phyloP scores from a whole-genome alignment of 2,113 vertebrate species.

The Caracal caracal region DNA sequence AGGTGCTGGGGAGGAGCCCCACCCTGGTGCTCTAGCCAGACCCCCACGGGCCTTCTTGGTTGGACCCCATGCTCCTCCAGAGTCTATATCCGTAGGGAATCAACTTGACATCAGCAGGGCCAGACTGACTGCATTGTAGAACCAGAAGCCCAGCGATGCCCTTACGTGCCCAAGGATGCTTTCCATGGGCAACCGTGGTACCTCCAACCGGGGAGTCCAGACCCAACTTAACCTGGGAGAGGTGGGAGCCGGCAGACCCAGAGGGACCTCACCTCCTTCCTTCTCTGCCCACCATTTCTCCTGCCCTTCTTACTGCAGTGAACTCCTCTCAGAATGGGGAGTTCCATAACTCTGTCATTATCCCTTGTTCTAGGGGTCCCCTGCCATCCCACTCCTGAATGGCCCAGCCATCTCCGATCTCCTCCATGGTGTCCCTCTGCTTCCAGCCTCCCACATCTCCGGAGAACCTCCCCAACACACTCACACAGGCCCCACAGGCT shows the following conservation, averaged over 20 bases:
- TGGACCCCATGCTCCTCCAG: not conserved
- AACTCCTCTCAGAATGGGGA: not conserved
- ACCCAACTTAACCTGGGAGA: not conserved
- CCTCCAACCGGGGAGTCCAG: not conserved
- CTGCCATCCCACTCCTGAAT: not conserved
- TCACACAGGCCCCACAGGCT: not conserved
- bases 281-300: not conserved
- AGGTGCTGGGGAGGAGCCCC: not conserved
- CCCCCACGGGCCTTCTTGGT: not conserved
- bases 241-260: too few species aligned
- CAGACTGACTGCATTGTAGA: not conserved
- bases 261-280: not conserved
- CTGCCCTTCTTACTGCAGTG: not conserved
- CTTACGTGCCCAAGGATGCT: not conserved
- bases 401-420: not conserved
- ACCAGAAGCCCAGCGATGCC: not conserved
- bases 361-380: not conserved
- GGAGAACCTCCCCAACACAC: not conserved
- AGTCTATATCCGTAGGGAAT: not conserved
- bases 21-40: not conserved
- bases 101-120: not conserved
- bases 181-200: not conserved
- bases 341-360: not conserved
- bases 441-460: not conserved
- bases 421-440: not conserved